These are phyloP conservation scores for Amphilophus citrinellus DNA, from an alignment of 2,113 vertebrate species.

Conservation along the genomic window DNA sequence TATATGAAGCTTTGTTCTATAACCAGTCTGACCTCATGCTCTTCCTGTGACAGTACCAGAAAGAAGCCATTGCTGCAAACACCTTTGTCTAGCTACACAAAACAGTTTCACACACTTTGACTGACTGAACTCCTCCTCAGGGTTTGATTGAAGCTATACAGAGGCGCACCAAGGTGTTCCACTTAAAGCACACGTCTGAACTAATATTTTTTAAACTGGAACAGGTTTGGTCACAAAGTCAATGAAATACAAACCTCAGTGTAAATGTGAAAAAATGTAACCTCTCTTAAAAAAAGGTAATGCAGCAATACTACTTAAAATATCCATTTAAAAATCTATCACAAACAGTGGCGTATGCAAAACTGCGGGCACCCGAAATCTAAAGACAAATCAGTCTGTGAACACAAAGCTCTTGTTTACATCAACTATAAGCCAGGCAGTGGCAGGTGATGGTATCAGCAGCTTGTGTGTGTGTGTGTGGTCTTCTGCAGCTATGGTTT, in stretches of 20 bases:
- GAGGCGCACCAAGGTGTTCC: not conserved
- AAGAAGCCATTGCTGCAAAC: rapidly evolving
- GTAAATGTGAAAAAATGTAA: too few relatives aligned
- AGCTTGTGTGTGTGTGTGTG: not conserved
- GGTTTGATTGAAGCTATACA: not conserved
- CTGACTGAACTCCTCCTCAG: too few relatives aligned
- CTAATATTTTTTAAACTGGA: not conserved
- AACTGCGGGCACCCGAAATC: too few relatives aligned
- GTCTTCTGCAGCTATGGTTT: slow-evolving; percentile 7
- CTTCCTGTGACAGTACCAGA: not conserved
- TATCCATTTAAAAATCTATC: too few relatives aligned
- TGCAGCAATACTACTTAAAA: too few relatives aligned
- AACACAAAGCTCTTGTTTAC: not conserved
- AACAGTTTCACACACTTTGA: not conserved
- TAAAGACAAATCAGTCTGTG: not conserved
- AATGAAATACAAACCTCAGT: too few relatives aligned
- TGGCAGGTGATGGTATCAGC: rapidly evolving
- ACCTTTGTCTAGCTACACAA: not conserved
- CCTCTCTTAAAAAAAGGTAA: too few relatives aligned
- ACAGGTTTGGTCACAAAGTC: too few relatives aligned
- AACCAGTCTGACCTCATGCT: not conserved
- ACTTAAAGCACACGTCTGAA: rapidly evolving
- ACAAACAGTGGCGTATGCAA: too few relatives aligned
- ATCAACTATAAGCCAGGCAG: not conserved
- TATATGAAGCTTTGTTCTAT: too few relatives aligned